Base-by-base conservation (phyloP, 2,797 vertebrate species). In the Sebastes alutus region DNA sequence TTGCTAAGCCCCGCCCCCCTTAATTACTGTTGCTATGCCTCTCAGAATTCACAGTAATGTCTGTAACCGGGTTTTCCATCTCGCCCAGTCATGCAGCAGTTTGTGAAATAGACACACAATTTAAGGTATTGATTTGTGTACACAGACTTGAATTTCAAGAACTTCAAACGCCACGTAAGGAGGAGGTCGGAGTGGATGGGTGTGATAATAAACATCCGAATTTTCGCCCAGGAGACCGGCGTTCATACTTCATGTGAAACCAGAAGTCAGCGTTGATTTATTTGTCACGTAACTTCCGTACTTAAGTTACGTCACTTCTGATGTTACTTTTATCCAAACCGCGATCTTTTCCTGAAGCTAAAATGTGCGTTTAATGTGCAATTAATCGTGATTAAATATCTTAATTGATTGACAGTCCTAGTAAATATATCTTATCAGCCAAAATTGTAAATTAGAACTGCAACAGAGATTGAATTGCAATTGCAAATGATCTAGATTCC, bases 61-160 rank as follows among this genome's bases (percentile, higher is more conserved):
- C 33, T 64, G 16, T 6, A 10, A 38, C 33, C 0, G 1, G 23
- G 23, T 7, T 46, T 18, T 66, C 9, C 10, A 66, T n/a, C 23
- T 49, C 3, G 1, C 13, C 14, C n/a, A 25, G 7, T n/a, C 18
- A 0, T 0, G 0, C 7, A 9, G 18, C 7, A 49, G 46, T 49
- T n/a, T 0, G 18, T 49, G 7, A 49, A 49, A 49, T 49, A 2
- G 18, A 49, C 46, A 49, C 1, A 0, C 0, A 9, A 49, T 49
- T n/a, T 9, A 2, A 49, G 0, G 18, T n/a, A 9, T 49, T 1
- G 18, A 49, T 49, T 20, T 49, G 46, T 49, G 46, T 2, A 20
- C 18, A 2, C 0, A 9, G 18, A 49, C 18, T 49, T 0, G 46
- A 49, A n/a, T 49, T 49, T 49, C 18, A 49, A 49, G 46, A 49